Evolutionary conservation across 2,113 vertebrate genomes (phyloP).

Genomic region (Plecturocebus donacophilus): DNA sequence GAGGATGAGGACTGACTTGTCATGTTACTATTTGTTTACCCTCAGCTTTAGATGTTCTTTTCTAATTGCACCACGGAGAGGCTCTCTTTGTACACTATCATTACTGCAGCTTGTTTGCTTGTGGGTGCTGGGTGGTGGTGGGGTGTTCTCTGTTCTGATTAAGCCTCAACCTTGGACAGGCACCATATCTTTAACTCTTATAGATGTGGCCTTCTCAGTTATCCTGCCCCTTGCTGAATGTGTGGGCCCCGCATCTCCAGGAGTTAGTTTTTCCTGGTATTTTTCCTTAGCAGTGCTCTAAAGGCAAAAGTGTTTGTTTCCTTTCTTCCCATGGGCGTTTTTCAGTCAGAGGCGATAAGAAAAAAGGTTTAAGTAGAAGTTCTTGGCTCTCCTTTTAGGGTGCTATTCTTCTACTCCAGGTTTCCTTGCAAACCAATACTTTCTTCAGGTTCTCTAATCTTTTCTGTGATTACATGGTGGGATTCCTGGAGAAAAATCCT

Average conservation of each 20-base stretch:
- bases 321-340: not conserved
- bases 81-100: not conserved
- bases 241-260: too few species aligned
- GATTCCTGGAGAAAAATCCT: not conserved
- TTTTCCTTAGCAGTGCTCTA: rapidly evolving
- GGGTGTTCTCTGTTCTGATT: not conserved
- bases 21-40: not conserved
- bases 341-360: not conserved
- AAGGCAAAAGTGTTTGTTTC: not conserved
- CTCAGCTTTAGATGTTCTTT: not conserved
- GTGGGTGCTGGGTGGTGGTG: too few species aligned
- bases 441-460: not conserved
- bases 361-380: not conserved
- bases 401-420: not conserved
- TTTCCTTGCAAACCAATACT: not conserved
- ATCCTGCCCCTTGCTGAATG: not conserved
- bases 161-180: not conserved
- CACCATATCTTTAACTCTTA: not conserved
- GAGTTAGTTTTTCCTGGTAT: not conserved
- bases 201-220: not conserved
- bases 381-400: not conserved
- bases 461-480: not conserved
- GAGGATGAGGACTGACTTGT: not conserved
- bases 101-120: not conserved
- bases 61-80: not conserved